Evolutionary conservation across 1,140 invertebrate species (phyloP).

Genomic region (Linepithema humile): DNA sequence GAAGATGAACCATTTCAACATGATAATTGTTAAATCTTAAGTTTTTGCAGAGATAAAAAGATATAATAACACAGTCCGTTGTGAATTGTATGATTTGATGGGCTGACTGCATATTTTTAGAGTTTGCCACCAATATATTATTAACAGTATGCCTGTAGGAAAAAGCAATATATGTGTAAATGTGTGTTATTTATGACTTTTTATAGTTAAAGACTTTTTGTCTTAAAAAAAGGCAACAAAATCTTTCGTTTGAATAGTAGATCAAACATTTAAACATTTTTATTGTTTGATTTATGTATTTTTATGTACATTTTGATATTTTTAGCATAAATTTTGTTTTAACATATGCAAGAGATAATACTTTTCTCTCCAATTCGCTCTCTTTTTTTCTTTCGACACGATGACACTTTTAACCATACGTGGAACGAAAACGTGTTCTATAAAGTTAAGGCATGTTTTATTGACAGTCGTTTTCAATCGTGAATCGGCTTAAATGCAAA

Average conservation of each 20-base stretch:
- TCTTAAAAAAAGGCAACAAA: background rate
- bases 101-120: background rate
- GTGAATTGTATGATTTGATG: background rate
- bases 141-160: too few relatives aligned
- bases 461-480: slow-evolving; percentile 56
- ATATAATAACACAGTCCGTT: background rate
- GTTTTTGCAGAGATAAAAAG: slow-evolving; percentile 4
- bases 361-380: background rate
- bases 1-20: background rate
- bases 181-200: background rate
- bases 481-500: slow-evolving; percentile 47
- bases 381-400: background rate
- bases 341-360: background rate
- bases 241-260: background rate
- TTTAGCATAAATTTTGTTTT: background rate
- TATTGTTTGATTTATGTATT: too few relatives aligned
- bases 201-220: background rate
- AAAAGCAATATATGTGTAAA: too few relatives aligned
- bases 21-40: background rate
- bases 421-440: slow-evolving; percentile 28
- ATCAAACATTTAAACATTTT: too few relatives aligned
- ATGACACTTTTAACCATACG: slow-evolving; percentile 18
- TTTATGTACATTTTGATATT: too few relatives aligned
- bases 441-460: slow-evolving; percentile 57
- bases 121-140: background rate